Evolutionary conservation across 2,888 invertebrate genomes (phyloP).

Genomic region (Spialia ferax): DNA sequence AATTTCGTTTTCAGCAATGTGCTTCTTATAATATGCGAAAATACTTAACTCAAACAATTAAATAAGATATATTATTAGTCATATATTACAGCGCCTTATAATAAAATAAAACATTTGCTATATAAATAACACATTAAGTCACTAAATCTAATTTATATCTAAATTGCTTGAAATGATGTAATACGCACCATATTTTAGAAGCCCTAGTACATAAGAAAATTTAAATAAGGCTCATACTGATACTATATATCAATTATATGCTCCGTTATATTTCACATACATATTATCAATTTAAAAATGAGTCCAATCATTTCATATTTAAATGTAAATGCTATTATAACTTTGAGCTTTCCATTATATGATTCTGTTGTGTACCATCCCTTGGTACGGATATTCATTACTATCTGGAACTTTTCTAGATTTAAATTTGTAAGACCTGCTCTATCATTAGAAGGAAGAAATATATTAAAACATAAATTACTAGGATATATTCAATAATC

Average conservation of each 20-base stretch:
- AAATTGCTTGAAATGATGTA: conserved; percentile 36
- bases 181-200: conserved; percentile 38
- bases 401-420: not conserved
- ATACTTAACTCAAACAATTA: conserved; percentile 74
- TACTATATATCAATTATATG: not conserved
- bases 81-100: conserved; percentile 62
- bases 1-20: conserved; percentile 42
- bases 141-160: conserved; percentile 32
- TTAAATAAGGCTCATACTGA: conserved; percentile 23
- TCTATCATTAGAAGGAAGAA: conserved; percentile 15
- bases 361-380: not conserved
- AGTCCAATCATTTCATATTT: not conserved
- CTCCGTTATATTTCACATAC: not conserved
- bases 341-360: conserved; percentile 26
- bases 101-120: conserved; percentile 65
- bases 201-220: conserved; percentile 31
- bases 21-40: conserved; percentile 57
- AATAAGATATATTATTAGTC: conserved; percentile 63
- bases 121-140: conserved; percentile 70
- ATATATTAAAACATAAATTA: conserved; percentile 31
- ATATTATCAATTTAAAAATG: too few relatives aligned
- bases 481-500: conserved; percentile 42
- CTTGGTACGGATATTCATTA: not conserved
- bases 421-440: conserved; percentile 6
- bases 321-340: conserved; percentile 2